phyloP scores from a whole-genome alignment of 1,140 invertebrate genomes.

The Arion vulgaris region DNA sequence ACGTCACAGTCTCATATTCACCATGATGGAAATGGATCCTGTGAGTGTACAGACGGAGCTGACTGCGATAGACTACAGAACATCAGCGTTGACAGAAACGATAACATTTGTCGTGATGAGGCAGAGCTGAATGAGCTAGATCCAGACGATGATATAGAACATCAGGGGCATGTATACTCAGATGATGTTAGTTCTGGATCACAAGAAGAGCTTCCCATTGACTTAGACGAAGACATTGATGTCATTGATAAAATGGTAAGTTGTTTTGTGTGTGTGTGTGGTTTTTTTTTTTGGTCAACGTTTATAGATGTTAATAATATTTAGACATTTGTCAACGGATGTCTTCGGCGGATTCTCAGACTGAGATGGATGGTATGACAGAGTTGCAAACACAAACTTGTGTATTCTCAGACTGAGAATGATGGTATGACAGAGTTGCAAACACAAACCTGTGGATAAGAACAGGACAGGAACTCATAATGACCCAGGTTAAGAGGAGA shows the following conservation, averaged over 20 bases:
- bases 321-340: too few relatives aligned
- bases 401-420: too few relatives aligned
- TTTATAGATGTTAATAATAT: too few relatives aligned
- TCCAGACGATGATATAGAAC: slow-evolving; percentile 5
- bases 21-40: neutral
- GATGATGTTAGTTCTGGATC: neutral
- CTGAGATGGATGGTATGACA: too few relatives aligned
- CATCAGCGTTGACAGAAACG: neutral
- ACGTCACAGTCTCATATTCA: neutral
- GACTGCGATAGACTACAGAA: neutral
- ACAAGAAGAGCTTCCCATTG: slow-evolving; percentile 26
- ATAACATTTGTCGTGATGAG: neutral
- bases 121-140: slow-evolving; percentile 14
- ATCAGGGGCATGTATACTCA: neutral
- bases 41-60: neutral
- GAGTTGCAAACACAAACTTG: too few relatives aligned
- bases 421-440: too few relatives aligned
- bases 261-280: too few relatives aligned
- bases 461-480: too few relatives aligned
- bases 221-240: slow-evolving; percentile 37
- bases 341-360: too few relatives aligned
- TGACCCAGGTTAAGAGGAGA: too few relatives aligned
- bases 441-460: too few relatives aligned
- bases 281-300: too few relatives aligned
- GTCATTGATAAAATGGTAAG: slow-evolving; percentile 31